Conservation (phyloP, 2,797 vertebrate species). For the Sandelia bainsii region DNA sequence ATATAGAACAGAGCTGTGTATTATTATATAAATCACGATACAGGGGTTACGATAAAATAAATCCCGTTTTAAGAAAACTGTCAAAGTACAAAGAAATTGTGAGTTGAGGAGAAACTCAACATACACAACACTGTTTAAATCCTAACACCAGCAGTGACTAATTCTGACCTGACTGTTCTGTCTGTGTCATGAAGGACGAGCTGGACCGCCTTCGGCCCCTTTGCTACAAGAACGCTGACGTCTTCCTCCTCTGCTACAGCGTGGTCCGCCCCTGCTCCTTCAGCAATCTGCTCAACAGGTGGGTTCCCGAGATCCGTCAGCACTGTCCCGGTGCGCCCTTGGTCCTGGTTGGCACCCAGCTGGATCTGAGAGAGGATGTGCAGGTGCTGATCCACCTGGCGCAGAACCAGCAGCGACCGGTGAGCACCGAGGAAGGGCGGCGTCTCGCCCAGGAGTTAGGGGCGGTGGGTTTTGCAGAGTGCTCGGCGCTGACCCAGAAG, state of each 20-base stretch:
- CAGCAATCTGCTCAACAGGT: slow-evolving; percentile 85
- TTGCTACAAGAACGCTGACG: slow-evolving; percentile 90
- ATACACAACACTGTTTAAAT: no score
- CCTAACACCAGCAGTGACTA: no score
- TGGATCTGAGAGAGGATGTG: slow-evolving; percentile 91
- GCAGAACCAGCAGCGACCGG: slow-evolving; percentile 87
- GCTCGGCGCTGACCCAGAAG: slow-evolving; percentile 84
- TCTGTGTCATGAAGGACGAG: slow-evolving; percentile 66
- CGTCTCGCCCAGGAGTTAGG: slow-evolving; percentile 87
- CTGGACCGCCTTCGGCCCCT: slow-evolving; percentile 88
- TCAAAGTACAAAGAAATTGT: no score
- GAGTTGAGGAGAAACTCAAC: no score
- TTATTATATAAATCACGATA: no score
- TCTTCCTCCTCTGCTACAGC: slow-evolving; percentile 94
- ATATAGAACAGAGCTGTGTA: no score
- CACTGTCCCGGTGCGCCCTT: slow-evolving; percentile 88
- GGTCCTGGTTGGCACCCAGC: slow-evolving; percentile 91
- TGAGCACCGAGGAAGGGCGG: slow-evolving; percentile 85
- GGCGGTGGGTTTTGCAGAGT: slow-evolving; percentile 77
- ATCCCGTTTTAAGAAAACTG: no score
- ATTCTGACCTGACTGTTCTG: no score
- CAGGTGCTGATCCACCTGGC: slow-evolving; percentile 91
- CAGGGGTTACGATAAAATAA: no score
- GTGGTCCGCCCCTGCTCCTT: slow-evolving; percentile 90
- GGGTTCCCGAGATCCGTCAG: slow-evolving; percentile 89